Evolutionary conservation across 2,888 invertebrate genomes (phyloP), one percentile per base, ranked within the genome.

Genomic region (Synergus laeviventris): DNA sequence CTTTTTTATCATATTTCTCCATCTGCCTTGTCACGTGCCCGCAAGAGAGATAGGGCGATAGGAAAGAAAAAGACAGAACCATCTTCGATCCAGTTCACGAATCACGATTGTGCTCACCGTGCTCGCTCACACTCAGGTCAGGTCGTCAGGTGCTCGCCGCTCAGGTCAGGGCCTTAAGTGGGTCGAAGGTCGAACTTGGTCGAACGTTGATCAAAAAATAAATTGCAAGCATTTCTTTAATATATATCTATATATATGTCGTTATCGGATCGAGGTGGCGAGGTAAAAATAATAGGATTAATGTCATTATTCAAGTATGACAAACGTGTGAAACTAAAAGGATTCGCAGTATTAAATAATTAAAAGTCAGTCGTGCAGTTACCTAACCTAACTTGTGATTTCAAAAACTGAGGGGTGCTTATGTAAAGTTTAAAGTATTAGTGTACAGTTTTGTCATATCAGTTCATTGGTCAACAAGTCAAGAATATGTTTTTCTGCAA

Each of bases 381-480:
- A n/a, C 49, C 56, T 56, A 56, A 56, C 56, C 56, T 56, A 56
- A 56, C 18, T 56, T 21, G 56, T 21, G 12, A 56, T 12, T 56
- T 18, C 54, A 21, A 56, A 56, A 56, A 56, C 56, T 54, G 18
- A 18, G 1, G 54, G 18, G 54, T 54, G 54, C 18, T 54, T 54
- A n/a, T n/a, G n/a, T 11, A 54, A 18, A 56, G 9, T 56, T 49
- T n/a, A 8, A n/a, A n/a, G n/a, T n/a, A n/a, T 8, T 56, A 70
- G 70, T 70, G 70, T 49, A 1, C 49, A 70, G 49, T 70, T 70
- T 70, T 70, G 45, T 49, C 2, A 39, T 42, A 39, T 11, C 24
- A 70, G 70, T 49, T 16, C 31, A 49, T 70, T n/a, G 45, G 31
- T 70, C 70, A 66, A 24, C 70, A 66, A 24, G 45, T 66, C 45